These are phyloP conservation scores for Hyla sarda DNA, from an alignment of 2,113 vertebrate genomes.

Conservation along the genomic window DNA sequence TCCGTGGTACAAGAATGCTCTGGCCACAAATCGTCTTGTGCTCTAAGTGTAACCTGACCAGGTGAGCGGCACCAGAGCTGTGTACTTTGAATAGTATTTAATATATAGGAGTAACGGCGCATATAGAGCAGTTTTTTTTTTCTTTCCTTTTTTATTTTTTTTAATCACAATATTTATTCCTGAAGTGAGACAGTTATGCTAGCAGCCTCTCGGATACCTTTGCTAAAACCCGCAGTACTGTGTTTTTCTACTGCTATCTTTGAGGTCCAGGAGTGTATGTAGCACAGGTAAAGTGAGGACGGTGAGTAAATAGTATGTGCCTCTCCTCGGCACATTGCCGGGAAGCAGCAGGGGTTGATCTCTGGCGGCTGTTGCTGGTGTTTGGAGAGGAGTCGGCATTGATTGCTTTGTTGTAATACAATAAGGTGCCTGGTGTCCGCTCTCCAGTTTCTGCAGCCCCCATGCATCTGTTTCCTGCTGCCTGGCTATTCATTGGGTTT, in stretches of 20 bases:
- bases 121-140: too few species aligned
- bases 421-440: conserved; percentile 26
- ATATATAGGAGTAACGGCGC: too few species aligned
- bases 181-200: not conserved
- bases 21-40: too few species aligned
- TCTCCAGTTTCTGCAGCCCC: not conserved
- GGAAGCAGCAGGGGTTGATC: not conserved
- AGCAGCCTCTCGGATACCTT: not conserved
- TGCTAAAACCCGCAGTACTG: not conserved
- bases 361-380: not conserved
- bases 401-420: conserved; percentile 40
- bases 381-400: conserved; percentile 18
- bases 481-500: not conserved
- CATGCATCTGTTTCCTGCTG: conserved; percentile 31
- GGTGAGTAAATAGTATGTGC: not conserved
- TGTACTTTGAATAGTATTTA: too few species aligned
- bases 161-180: too few species aligned
- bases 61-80: too few species aligned
- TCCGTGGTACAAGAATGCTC: too few species aligned
- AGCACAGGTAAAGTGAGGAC: not conserved
- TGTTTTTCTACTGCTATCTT: not conserved
- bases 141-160: too few species aligned
- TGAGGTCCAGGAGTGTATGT: too few species aligned
- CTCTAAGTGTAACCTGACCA: too few species aligned
- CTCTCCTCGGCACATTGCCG: not conserved